Evolutionary conservation across 2,113 vertebrate species (phyloP).

Genomic region (Isichthys henryi): DNA sequence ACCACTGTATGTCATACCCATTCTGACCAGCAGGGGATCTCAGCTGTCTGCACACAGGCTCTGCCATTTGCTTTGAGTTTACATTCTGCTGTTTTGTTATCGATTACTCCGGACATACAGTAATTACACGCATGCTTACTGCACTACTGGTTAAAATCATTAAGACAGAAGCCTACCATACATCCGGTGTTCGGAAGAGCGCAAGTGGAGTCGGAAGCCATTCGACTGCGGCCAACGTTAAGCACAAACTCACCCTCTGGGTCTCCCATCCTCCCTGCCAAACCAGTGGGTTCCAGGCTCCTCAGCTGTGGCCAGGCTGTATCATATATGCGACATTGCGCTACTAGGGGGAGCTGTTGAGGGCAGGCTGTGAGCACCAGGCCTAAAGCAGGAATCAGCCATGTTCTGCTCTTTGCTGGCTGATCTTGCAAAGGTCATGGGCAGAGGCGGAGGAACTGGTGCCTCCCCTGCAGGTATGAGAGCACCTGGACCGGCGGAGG

Average conservation of each 20-base stretch:
- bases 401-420: background rate
- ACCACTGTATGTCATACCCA: constrained; percentile 33
- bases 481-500: background rate
- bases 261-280: background rate
- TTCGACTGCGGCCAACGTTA: background rate
- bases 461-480: background rate
- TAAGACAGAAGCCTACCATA: constrained; percentile 47
- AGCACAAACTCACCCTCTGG: background rate
- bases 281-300: background rate
- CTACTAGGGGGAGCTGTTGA: background rate
- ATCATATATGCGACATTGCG: background rate
- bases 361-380: background rate
- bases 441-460: background rate
- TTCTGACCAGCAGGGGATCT: constrained; percentile 45
- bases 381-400: background rate
- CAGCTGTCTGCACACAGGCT: constrained; percentile 24
- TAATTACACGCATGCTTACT: constrained; percentile 38
- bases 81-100: background rate
- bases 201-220: constrained; percentile 29
- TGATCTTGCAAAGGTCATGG: background rate
- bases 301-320: background rate
- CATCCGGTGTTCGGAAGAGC: constrained; percentile 45
- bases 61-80: background rate
- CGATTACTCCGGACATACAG: constrained; percentile 26
- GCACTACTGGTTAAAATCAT: constrained; percentile 41